A percentile compares a stretch with the other conserved stretches of the same genome.
These are phyloP conservation scores for Mellilla xanthometata DNA, from an alignment of 2,888 invertebrate species.

Conservation along the genomic window DNA sequence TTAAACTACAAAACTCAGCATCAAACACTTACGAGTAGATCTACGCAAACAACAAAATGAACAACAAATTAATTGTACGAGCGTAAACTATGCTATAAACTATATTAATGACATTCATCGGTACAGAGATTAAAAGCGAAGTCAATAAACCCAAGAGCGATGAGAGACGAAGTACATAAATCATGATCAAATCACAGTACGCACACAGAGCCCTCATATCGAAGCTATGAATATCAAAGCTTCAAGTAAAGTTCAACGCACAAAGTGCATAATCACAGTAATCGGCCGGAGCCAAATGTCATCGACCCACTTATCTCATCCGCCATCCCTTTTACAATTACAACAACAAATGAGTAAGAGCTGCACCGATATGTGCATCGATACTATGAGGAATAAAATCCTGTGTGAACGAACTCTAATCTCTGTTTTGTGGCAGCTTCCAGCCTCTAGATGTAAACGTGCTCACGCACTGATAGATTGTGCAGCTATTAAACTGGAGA, in stretches of 20 bases:
- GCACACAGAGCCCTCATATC: slow-evolving; percentile 46
- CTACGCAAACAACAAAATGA: no score
- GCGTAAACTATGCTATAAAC: no score
- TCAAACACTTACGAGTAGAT: no score
- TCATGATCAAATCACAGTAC: slow-evolving; percentile 33
- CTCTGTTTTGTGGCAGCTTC: slow-evolving; percentile 76
- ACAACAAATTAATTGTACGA: no score
- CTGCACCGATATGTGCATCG: slow-evolving; percentile 77
- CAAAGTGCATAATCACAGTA: slow-evolving; percentile 82
- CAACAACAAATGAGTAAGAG: slow-evolving; percentile 82
- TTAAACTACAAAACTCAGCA: no score
- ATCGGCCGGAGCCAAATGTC: slow-evolving; percentile 80
- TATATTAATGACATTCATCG: no score
- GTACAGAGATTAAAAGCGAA: slow-evolving; percentile 4
- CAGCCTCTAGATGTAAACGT: slow-evolving; percentile 65
- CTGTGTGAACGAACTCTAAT: slow-evolving; percentile 83
- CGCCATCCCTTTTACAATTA: slow-evolving; percentile 83
- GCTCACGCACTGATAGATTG: slow-evolving; percentile 59
- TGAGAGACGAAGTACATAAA: slow-evolving; percentile 11
- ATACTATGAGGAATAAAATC: slow-evolving; percentile 79
- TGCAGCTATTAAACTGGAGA: slow-evolving; percentile 36
- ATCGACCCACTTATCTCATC: slow-evolving; percentile 82
- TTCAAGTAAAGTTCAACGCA: slow-evolving; percentile 78
- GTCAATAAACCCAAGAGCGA: slow-evolving; percentile 8
- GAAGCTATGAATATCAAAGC: slow-evolving; percentile 63